phyloP scores from a whole-genome alignment of 2,797 vertebrate species.

The Streptopelia turtur region DNA sequence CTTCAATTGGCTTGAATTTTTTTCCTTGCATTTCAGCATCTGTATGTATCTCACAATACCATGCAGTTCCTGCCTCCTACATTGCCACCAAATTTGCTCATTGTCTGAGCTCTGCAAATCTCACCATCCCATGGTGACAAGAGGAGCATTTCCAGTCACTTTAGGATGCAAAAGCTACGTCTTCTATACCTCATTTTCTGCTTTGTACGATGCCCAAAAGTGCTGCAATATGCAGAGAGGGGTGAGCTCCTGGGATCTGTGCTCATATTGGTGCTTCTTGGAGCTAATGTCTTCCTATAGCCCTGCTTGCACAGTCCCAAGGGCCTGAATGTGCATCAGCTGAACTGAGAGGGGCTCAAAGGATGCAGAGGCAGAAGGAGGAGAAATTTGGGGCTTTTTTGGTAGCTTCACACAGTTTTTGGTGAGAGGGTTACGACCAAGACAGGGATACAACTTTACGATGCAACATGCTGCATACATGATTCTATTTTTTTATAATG shows the following conservation, averaged over 20 bases:
- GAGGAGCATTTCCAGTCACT: not conserved
- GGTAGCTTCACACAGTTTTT: not conserved
- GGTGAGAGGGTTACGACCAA: not conserved
- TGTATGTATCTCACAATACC: not conserved
- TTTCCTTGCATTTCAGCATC: not conserved
- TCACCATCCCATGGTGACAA: not conserved
- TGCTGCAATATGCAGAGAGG: not conserved
- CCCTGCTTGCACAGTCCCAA: not conserved
- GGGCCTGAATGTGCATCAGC: not conserved
- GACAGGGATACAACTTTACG: not conserved
- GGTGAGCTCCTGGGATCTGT: not conserved
- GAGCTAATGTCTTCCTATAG: rapidly evolving
- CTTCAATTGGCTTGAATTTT: not conserved
- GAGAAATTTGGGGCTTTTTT: not conserved
- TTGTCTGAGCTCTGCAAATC: not conserved
- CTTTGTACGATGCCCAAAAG: not conserved
- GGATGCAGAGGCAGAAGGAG: not conserved
- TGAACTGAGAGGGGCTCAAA: not conserved
- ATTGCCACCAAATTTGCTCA: not conserved
- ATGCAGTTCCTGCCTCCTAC: not conserved
- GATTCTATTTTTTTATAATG: not conserved
- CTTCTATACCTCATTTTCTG: not conserved
- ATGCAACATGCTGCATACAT: rapidly evolving
- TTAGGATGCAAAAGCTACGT: not conserved
- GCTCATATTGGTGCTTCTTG: not conserved